Conservation (phyloP, 2,888 invertebrate genomes). For the Endomychus coccineus region DNA sequence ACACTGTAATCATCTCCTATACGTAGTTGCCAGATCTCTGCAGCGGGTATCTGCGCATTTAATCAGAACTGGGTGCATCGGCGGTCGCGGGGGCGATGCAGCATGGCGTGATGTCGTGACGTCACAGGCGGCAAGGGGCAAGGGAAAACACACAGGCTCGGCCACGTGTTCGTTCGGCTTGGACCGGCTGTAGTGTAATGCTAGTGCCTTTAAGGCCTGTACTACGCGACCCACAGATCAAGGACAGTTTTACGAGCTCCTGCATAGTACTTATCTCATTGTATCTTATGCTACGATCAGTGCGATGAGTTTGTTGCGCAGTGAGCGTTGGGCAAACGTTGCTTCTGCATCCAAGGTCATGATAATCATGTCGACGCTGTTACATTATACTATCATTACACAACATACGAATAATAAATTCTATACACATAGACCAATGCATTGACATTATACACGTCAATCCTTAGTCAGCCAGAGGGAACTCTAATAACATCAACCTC, state of each 20-base stretch:
- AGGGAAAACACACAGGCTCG: slow-evolving; percentile 24
- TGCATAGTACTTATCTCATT: slow-evolving; percentile 41
- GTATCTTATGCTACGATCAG: slow-evolving; percentile 20
- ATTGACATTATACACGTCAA: no score
- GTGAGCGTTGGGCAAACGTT: slow-evolving; percentile 22
- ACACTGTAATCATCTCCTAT: slow-evolving; percentile 41
- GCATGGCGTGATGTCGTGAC: slow-evolving; percentile 38
- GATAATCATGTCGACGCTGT: slow-evolving; percentile 34
- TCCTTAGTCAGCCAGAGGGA: no score
- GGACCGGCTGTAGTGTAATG: slow-evolving; percentile 26
- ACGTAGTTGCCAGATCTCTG: slow-evolving; percentile 38
- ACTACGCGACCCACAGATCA: slow-evolving; percentile 47
- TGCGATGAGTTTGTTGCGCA: slow-evolving; percentile 14
- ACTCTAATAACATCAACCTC: no score
- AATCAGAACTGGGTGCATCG: slow-evolving; percentile 37
- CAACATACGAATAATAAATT: slow-evolving; percentile 12
- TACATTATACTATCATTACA: slow-evolving; percentile 12
- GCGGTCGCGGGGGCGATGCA: slow-evolving; percentile 38
- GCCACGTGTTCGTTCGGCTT: slow-evolving; percentile 41
- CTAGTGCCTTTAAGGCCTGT: slow-evolving; percentile 24
- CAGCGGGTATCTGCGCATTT: slow-evolving; percentile 41
- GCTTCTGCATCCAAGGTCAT: slow-evolving; percentile 39
- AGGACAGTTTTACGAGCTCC: slow-evolving; percentile 47
- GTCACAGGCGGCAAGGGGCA: slow-evolving; percentile 32
- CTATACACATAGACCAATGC: neutral